Conservation (phyloP, 1,140 invertebrate genomes). For the Drosophila sp. region DNA sequence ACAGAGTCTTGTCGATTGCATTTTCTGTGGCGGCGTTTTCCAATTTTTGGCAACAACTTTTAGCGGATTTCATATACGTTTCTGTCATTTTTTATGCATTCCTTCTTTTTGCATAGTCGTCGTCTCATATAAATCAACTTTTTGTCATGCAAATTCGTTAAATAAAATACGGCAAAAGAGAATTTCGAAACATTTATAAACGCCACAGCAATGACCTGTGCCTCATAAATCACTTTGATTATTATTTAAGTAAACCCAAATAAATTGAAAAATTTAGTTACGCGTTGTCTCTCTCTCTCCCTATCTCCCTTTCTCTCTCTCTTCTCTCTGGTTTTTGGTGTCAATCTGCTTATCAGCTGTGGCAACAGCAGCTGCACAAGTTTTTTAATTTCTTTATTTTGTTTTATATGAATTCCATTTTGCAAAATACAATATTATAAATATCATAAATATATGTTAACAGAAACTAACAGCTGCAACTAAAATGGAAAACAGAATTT, state of each 20-base stretch:
- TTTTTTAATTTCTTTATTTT: conserved; percentile 38
- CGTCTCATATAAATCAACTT: conserved; percentile 72
- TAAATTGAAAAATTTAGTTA: conserved; percentile 53
- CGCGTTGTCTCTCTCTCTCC: conserved; percentile 26
- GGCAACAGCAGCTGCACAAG: conserved; percentile 52
- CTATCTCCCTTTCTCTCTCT: neutral
- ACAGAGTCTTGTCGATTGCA: conserved; percentile 10
- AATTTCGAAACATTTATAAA: conserved; percentile 60
- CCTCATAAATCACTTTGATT: conserved; percentile 77
- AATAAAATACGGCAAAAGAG: conserved; percentile 51
- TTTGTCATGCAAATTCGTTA: conserved; percentile 61
- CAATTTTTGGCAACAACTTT: conserved; percentile 29
- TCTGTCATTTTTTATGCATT: conserved; percentile 43
- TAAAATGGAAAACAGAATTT: conserved; percentile 8
- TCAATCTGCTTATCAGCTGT: conserved; percentile 61
- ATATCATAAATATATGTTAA: conserved; percentile 65
- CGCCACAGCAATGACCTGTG: conserved; percentile 66
- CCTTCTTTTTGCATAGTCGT: conserved; percentile 63
- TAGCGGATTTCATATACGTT: conserved; percentile 6
- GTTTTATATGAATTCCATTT: conserved; percentile 38
- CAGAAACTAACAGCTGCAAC: conserved; percentile 70
- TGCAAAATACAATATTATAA: conserved; percentile 56
- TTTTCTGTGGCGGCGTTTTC: conserved; percentile 19
- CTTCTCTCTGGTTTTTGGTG: neutral
- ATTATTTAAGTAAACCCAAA: conserved; percentile 68